These are phyloP conservation scores for Drosophila fuyamai DNA, from an alignment of 1,140 invertebrate species.

Conservation along the genomic window DNA sequence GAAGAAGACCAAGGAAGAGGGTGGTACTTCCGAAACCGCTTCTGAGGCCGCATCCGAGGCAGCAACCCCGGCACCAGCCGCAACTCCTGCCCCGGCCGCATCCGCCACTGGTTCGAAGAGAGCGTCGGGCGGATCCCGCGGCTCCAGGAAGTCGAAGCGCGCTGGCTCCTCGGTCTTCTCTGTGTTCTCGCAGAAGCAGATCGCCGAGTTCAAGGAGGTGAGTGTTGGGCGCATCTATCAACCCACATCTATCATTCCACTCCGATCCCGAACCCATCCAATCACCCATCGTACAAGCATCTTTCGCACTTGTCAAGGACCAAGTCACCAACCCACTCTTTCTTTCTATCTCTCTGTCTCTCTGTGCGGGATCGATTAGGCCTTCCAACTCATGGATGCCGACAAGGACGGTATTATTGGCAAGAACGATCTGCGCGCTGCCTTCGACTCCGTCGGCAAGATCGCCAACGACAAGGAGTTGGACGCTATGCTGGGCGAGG, in stretches of 20 bases:
- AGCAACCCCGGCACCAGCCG: slow-evolving; percentile 86
- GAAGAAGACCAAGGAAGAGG: slow-evolving; percentile 92
- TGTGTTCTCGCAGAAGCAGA: slow-evolving; percentile 97
- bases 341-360: slow-evolving; percentile 68
- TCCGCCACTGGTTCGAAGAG: slow-evolving; percentile 87
- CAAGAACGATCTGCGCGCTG: slow-evolving; percentile 97
- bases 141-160: slow-evolving; percentile 92
- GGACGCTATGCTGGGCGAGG: slow-evolving; percentile 95
- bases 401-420: slow-evolving; percentile 99
- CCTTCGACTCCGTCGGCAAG: slow-evolving; percentile 97
- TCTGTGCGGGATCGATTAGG: slow-evolving; percentile 85
- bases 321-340: slow-evolving; percentile 75
- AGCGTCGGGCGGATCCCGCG: slow-evolving; percentile 87
- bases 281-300: slow-evolving; percentile 25
- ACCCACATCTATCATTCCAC: slow-evolving; percentile 4
- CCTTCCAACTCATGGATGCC: slow-evolving; percentile 99
- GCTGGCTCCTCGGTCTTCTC: slow-evolving; percentile 97
- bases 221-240: slow-evolving; percentile 50
- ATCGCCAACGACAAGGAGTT: slow-evolving; percentile 95
- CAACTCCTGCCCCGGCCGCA: slow-evolving; percentile 86
- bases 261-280: slow-evolving; percentile 12
- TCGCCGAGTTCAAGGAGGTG: slow-evolving; percentile 98
- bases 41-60: slow-evolving; percentile 87
- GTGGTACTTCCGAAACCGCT: slow-evolving; percentile 87
- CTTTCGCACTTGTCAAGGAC: slow-evolving; percentile 53